phyloP scores from a whole-genome alignment of 2,797 vertebrate species.

The Triplophysa yarkandensis region DNA sequence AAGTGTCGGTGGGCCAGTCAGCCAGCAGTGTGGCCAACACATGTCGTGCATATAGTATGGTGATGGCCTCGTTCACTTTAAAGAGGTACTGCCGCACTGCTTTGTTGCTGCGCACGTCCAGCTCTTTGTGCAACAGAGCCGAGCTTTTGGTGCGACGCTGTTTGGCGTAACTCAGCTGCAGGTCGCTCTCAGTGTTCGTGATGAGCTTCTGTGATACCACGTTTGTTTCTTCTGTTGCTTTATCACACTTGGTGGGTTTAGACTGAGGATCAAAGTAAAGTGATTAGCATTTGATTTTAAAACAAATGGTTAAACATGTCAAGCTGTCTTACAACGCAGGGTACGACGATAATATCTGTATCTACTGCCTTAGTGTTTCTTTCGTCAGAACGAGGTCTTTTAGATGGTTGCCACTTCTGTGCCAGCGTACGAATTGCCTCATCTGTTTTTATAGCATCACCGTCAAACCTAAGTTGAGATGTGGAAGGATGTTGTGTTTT shows the following conservation, averaged over 20 bases:
- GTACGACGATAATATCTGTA: conserved; percentile 93
- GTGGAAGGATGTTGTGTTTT: not conserved
- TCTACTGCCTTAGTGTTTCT: conserved; percentile 90
- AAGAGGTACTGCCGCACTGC: conserved; percentile 90
- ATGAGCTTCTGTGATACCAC: conserved; percentile 95
- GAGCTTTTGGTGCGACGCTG: conserved; percentile 95
- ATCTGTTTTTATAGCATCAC: conserved; percentile 90
- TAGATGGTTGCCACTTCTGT: conserved; percentile 91
- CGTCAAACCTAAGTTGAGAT: conserved; percentile 83
- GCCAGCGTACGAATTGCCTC: conserved; percentile 91
- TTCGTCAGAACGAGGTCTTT: conserved; percentile 82
- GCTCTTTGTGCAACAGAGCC: conserved; percentile 90
- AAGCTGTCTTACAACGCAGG: conserved; percentile 81
- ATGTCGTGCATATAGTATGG: conserved; percentile 92
- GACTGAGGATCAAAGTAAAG: conserved; percentile 71
- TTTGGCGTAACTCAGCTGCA: conserved; percentile 94
- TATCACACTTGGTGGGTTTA: conserved; percentile 86
- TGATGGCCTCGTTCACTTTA: conserved; percentile 93
- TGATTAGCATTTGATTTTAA: not conserved
- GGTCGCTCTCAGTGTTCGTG: conserved; percentile 90
- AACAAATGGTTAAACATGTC: not conserved
- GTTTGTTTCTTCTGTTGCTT: conserved; percentile 90
- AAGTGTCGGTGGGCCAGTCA: conserved; percentile 84
- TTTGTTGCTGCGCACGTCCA: conserved; percentile 90
- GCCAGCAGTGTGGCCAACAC: conserved; percentile 89